These are phyloP conservation scores for Pinctada fucata DNA, from an alignment of 2,888 invertebrate species.

Conservation along the genomic window DNA sequence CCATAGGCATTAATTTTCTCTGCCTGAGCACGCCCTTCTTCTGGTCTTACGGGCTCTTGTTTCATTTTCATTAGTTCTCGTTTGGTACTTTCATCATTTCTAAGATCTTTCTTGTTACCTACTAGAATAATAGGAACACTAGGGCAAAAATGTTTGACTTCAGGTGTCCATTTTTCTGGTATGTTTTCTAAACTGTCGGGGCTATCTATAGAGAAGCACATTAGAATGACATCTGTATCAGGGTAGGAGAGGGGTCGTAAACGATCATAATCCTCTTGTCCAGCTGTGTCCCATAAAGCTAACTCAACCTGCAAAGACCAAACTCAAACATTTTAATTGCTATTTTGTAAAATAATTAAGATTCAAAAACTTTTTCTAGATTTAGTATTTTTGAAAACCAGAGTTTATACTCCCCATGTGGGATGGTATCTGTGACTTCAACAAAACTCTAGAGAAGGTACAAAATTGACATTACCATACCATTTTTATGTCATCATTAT, in stretches of 20 bases:
- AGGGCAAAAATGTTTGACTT: constrained; percentile 95
- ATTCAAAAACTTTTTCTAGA: too few species aligned
- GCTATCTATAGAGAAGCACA: constrained; percentile 99
- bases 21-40: constrained; percentile 98
- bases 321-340: too few species aligned
- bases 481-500: too few species aligned
- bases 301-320: constrained; percentile 76
- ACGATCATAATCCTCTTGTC: constrained; percentile 98
- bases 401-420: too few species aligned
- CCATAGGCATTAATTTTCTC: constrained; percentile 99
- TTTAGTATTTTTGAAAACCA: too few species aligned
- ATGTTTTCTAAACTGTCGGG: constrained; percentile 99
- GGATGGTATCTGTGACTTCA: not conserved
- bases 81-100: constrained; percentile 78
- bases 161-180: constrained; percentile 99
- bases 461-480: too few species aligned
- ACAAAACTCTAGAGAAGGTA: not conserved
- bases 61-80: constrained; percentile 94
- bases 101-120: constrained; percentile 89
- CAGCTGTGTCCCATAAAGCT: constrained; percentile 94
- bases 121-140: constrained; percentile 99
- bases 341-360: too few species aligned
- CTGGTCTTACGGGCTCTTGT: constrained; percentile 97
- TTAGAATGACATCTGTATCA: constrained; percentile 98
- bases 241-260: constrained; percentile 96